phyloP scores from a whole-genome alignment of 2,113 vertebrate genomes.

The Scomber scombrus region DNA sequence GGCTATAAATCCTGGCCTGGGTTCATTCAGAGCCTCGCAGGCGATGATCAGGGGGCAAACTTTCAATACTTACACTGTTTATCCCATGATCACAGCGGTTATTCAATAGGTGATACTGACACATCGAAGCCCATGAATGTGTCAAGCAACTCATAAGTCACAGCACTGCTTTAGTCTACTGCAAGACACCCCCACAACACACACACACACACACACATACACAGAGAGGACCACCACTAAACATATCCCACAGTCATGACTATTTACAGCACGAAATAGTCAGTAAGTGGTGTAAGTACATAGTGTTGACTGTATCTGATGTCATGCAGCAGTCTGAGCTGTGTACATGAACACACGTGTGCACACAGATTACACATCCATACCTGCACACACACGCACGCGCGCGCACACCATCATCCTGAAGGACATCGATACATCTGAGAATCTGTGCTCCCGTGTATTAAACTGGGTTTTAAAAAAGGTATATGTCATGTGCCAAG shows the following conservation, averaged over 20 bases:
- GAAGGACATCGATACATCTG: slow-evolving; percentile 50
- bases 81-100: slow-evolving; percentile 38
- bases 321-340: slow-evolving; percentile 26
- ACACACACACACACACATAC: slow-evolving; percentile 11
- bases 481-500: background rate
- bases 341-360: slow-evolving; percentile 1
- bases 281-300: slow-evolving; percentile 42
- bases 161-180: slow-evolving; percentile 18
- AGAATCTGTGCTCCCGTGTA: background rate
- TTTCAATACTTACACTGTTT: slow-evolving; percentile 61
- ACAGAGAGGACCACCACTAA: slow-evolving; percentile 21
- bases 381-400: background rate
- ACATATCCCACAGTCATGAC: slow-evolving; percentile 36
- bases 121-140: slow-evolving; percentile 57
- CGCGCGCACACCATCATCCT: slow-evolving; percentile 31
- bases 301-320: slow-evolving; percentile 23
- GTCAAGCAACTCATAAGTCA: slow-evolving; percentile 64
- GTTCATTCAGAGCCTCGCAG: slow-evolving; percentile 57
- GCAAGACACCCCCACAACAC: slow-evolving; percentile 5
- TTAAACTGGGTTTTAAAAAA: background rate
- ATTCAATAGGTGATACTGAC: slow-evolving; percentile 55
- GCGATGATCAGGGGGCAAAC: slow-evolving; percentile 68
- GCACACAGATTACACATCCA: background rate
- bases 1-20: slow-evolving; percentile 69
- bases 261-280: slow-evolving; percentile 55